Base-by-base conservation (phyloP, 2,113 vertebrate genomes). In the Sardina pilchardus region DNA sequence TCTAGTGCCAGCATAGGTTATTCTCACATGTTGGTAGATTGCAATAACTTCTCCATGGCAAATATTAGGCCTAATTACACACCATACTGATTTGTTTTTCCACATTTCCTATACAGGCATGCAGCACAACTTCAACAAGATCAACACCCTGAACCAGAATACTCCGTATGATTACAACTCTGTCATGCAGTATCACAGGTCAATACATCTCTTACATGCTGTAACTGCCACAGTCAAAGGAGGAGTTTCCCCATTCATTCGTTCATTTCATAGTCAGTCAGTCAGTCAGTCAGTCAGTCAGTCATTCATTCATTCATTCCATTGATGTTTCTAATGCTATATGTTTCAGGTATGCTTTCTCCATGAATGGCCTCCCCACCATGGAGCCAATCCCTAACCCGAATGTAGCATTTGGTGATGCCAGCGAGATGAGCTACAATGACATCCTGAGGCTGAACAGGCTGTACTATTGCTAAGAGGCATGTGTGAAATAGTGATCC, bases 101-200 rank as follows among this genome's bases (percentile, higher is more conserved):
- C 5, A 10, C 14, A 21, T 21, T 75, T 17, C 63, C 36, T 43
- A 84, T 48, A 34, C 85, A 94, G 94, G 90, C 30, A 90, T 48
- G 89, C 90, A 16, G 26, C 90, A 93, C 43, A 92, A 92, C 85
- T 94, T 94, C 71, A 86, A 92, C 47, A 93, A 90, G 89, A 75
- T 92, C 50, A 43, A 88, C 90, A 93, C 92, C 8, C 89, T 93
- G 89, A 94, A 94, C 89, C 86, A 88, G 90, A 82, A 87, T 82
- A 94, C 93, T 0, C 85, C 92, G 21, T 94, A 94, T 9, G 93
- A 95, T 87, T 93, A 94, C 89, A 90, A 86, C 90, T 94, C 93
- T n/a, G 93, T 95, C 89, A 94, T 94, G 93, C 94, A 95, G 87
- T 94, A 94, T 90, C 90, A 93, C 85, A 94, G 86, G 92, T 93